Evolutionary conservation across 2,888 invertebrate species (phyloP), one percentile per base, ranked within the genome.

Genomic region (Acrobeloides nanus): DNA sequence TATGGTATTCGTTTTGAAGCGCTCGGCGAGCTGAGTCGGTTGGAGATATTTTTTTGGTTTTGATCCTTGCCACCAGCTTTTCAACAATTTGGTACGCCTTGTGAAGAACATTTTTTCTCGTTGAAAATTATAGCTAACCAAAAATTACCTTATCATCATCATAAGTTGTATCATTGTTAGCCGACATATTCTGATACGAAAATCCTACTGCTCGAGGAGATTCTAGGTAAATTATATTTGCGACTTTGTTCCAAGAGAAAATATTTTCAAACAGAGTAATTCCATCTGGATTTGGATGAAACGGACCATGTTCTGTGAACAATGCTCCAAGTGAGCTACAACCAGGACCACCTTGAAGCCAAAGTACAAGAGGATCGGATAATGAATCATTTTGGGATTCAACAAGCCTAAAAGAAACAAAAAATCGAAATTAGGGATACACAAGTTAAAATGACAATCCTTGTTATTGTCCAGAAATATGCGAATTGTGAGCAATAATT

Each of bases 181-280:
- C 57, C 6, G 48, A 53, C 17, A 38, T 71, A 33, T 64, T 65
- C 21, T 76, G 71, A 56, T 77, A 80, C 0, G 79, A 79, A n/a
- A n/a, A n/a, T 15, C 79, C 79, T 40, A 79, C 79, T 26, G 76
- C 75, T 34, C 77, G 76, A 20, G 79, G 79, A 3, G 78, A 73
- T 59, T 80, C 79, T 52, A 79, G 57, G 55, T 75, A 78, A 34
- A 79, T 46, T 53, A 79, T 73, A 57, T 78, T 78, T 21, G 78
- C 76, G 15, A 26, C 41, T 8, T 41, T 41, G 15, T 41, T 41
- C 41, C 41, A 41, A 1, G 41, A 24, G 41, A 41, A 41, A 26
- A 8, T 26, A 7, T 41, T 41, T 20, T 41, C 41, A n/a, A 24
- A 31, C 32, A 41, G 41, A n/a, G 32, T 41, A 20, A 7, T 41